Evolutionary conservation across 2,888 invertebrate genomes (phyloP).

Genomic region (Geophilus truncorum): DNA sequence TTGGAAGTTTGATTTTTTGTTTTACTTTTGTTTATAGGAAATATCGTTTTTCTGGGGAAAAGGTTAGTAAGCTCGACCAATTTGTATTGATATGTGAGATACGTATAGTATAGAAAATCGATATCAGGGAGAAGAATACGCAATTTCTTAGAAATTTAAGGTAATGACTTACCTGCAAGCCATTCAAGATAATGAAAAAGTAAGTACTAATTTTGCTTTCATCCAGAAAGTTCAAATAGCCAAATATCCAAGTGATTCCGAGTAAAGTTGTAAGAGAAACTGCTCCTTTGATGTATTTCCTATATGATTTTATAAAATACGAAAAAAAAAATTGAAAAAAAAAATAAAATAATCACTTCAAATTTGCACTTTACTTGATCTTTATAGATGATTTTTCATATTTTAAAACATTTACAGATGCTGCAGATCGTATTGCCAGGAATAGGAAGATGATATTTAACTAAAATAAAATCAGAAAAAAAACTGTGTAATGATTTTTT

Average conservation of each 20-base stretch:
- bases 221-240: not conserved
- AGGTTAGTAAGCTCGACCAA: too few species aligned
- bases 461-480: not conserved
- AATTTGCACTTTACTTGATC: too few species aligned
- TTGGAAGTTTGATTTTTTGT: too few species aligned
- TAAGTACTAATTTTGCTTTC: not conserved
- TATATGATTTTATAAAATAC: not conserved
- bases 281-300: not conserved
- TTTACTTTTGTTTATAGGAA: too few species aligned
- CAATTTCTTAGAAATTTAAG: too few species aligned
- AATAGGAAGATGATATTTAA: not conserved
- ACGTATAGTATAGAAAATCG: too few species aligned
- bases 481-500: not conserved
- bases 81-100: too few species aligned
- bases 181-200: not conserved
- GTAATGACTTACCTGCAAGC: not conserved
- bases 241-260: slow-evolving; percentile 6
- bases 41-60: too few species aligned
- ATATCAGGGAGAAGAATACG: too few species aligned
- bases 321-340: not conserved
- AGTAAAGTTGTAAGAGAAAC: not conserved
- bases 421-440: not conserved
- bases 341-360: not conserved
- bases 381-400: not conserved
- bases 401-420: not conserved